These are phyloP conservation scores for Amitus sp. DNA, from an alignment of 2,888 invertebrate species.

Conservation along the genomic window DNA sequence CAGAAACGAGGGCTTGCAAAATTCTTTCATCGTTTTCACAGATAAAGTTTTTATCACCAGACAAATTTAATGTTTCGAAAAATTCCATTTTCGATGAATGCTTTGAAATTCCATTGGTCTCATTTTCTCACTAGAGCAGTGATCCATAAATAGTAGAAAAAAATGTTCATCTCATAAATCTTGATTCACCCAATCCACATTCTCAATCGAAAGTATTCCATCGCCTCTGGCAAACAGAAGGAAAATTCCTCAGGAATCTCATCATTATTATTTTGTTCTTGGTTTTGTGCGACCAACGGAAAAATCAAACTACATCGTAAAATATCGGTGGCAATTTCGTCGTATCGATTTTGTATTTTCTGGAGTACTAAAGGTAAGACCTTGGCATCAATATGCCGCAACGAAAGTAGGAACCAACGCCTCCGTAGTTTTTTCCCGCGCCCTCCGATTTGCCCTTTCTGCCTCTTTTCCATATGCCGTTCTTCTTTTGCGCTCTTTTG, in stretches of 20 bases:
- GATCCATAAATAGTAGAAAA: constrained; percentile 10
- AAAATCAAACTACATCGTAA: neutral
- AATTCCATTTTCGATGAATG: constrained; percentile 3
- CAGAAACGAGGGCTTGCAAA: no score
- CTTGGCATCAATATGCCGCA: constrained; percentile 55
- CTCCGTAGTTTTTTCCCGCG: constrained; percentile 41
- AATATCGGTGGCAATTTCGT: constrained; percentile 52
- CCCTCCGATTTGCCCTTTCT: constrained; percentile 1
- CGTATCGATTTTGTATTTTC: constrained; percentile 61
- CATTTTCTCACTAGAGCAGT: constrained; percentile 2
- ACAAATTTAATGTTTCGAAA: neutral
- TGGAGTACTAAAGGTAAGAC: constrained; percentile 58
- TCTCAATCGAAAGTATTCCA: neutral
- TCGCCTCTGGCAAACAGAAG: neutral
- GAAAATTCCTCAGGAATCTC: constrained; percentile 3
- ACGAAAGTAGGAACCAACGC: constrained; percentile 44
- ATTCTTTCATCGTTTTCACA: no score
- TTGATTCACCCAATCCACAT: neutral
- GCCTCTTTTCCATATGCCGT: constrained; percentile 6
- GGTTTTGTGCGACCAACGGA: no score
- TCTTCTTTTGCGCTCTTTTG: neutral
- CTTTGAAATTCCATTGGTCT: constrained; percentile 1
- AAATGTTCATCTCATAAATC: constrained; percentile 1
- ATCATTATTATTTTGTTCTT: no score
- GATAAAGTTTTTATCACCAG: neutral